phyloP scores from a whole-genome alignment of 2,113 vertebrate species.

The Mystacornis crossleyi region DNA sequence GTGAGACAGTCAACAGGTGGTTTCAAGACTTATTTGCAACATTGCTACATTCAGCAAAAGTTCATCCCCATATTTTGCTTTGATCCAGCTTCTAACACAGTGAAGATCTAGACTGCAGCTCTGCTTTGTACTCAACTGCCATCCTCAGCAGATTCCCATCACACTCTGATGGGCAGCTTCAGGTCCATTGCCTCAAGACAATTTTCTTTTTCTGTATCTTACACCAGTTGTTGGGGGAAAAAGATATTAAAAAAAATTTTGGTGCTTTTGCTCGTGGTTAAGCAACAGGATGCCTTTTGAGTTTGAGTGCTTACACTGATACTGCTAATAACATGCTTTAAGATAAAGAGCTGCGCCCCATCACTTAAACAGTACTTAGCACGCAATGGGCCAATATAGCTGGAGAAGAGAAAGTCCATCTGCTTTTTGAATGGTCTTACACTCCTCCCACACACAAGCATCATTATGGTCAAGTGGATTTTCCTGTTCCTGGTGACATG shows the following conservation, averaged over 20 bases:
- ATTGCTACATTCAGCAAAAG: neutral
- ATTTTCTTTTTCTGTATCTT: neutral
- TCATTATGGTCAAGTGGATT: neutral
- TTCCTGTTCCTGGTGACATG: neutral
- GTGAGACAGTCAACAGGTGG: neutral
- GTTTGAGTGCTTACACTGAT: neutral
- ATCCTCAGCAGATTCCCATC: neutral
- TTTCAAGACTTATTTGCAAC: neutral
- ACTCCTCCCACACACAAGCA: neutral
- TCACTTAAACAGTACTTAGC: neutral
- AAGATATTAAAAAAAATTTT: neutral
- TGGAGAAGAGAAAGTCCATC: neutral
- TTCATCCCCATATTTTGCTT: neutral
- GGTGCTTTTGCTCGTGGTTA: neutral
- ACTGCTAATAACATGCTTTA: neutral
- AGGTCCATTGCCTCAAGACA: neutral
- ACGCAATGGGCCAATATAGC: accelerated
- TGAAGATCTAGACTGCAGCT: neutral
- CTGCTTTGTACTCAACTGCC: neutral
- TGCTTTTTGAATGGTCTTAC: neutral
- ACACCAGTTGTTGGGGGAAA: neutral
- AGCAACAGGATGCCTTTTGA: neutral
- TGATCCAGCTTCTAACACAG: neutral
- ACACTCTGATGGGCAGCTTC: neutral
- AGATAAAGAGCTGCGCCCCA: neutral